Evolutionary conservation across 2,113 vertebrate species (phyloP), one percentile per base, ranked within the genome.

Genomic region (Bambusicola thoracicus): DNA sequence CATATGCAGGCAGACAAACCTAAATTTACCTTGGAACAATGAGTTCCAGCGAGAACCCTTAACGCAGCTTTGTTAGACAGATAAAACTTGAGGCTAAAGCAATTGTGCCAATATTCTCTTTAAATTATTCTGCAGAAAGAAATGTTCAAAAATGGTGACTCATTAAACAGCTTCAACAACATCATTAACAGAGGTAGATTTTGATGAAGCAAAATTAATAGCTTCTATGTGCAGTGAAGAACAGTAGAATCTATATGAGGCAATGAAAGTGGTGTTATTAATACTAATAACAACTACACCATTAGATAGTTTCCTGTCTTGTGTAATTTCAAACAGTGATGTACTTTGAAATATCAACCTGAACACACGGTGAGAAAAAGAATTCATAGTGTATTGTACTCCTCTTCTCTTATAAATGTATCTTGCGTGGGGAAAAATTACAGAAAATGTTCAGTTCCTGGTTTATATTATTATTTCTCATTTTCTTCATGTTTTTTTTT

Each of bases 151-250:
- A 29, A 40, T 3, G 40, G 82, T 6, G 55, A 74, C 59, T 94
- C 86, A 61, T 81, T 56, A 75, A 86, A 48, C 6, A 18, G 13
- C 30, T 93, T 30, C 83, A 86, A 56, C 24, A 74, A 66, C 86
- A 68, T 73, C 77, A 65, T 66, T 87, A 69, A 32, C 49, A 72
- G 43, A 88, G 61, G 62, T 21, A 89, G 43, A 20, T 69, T 58
- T 68, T 81, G 94, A 95, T 93, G 92, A 95, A 86, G 77, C 46
- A 69, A 89, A 95, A 88, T 96, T 56, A 90, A 81, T 53, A 53
- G 58, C 21, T 87, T 85, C 81, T 40, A 46, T 13, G 0, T 72
- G 73, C 86, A 7, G 0, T 7, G 51, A 86, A 86, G 86, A 94
- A 86, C n/a, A 84, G 81, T 61, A 76, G 79, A 6, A 85, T 70